Percentiles rank a stretch among this genome's conserved stretches.
Evolutionary conservation across 2,113 vertebrate species (phyloP).

Genomic region (Pogonocichla stellata): DNA sequence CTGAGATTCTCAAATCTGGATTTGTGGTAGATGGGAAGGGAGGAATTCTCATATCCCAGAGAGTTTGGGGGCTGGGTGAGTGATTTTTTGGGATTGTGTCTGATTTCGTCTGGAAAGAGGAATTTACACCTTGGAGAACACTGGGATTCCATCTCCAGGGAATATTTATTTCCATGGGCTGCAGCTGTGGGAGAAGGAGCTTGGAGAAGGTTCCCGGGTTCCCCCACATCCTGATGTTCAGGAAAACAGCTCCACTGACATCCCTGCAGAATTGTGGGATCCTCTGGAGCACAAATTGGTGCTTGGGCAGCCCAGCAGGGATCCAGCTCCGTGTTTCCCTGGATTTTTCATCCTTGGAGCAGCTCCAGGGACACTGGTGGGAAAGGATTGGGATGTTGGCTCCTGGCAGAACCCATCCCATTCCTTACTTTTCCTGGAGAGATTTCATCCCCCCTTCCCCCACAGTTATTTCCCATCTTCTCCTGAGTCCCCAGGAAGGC

Average conservation of each 20-base stretch:
- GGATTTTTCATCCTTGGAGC: neutral
- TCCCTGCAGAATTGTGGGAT: neutral
- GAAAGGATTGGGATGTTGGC: neutral
- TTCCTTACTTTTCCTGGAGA: neutral
- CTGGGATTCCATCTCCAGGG: neutral
- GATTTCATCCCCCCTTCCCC: neutral
- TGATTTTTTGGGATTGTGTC: neutral
- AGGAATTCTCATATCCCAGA: neutral
- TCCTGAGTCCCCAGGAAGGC: neutral
- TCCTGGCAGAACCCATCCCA: neutral
- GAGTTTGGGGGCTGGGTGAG: neutral
- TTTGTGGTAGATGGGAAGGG: neutral
- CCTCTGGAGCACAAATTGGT: neutral
- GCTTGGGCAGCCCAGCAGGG: accelerated
- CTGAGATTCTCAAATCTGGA: neutral
- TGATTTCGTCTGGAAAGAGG: neutral
- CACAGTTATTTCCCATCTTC: accelerated
- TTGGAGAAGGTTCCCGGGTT: neutral
- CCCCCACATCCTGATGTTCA: neutral
- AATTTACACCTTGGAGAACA: neutral
- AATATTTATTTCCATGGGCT: accelerated
- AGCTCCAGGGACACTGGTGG: accelerated
- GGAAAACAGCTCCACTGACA: accelerated
- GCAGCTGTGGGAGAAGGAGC: neutral
- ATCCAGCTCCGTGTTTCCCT: neutral